These are phyloP conservation scores for Pelodytes ibericus DNA, from an alignment of 2,797 vertebrate species.

Conservation along the genomic window DNA sequence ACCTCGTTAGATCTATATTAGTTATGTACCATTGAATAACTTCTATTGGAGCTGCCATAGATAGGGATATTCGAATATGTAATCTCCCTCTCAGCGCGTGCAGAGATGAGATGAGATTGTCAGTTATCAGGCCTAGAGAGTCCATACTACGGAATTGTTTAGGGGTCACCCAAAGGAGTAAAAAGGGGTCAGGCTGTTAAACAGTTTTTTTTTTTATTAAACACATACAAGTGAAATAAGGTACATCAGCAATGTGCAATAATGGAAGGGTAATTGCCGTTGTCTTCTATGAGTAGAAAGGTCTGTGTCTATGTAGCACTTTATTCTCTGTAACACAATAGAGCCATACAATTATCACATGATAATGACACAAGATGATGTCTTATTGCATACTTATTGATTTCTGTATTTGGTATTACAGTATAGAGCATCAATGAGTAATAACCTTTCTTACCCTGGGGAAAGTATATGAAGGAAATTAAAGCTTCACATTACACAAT, in stretches of 20 bases:
- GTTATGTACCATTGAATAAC: no score
- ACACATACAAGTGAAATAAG: slow-evolving; percentile 27
- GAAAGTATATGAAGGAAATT: no score
- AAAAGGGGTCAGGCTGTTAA: no score
- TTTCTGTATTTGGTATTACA: slow-evolving; percentile 15
- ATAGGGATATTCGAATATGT: no score
- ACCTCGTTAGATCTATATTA: no score
- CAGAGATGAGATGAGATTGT: no score
- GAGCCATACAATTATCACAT: slow-evolving; percentile 7
- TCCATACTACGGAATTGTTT: no score
- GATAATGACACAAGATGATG: slow-evolving; percentile 31
- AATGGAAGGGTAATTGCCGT: slow-evolving; percentile 10
- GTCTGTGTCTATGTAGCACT: background rate
- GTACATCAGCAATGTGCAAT: slow-evolving; percentile 11
- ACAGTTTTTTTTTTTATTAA: slow-evolving; percentile 25
- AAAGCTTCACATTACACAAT: no score
- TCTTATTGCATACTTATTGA: slow-evolving; percentile 28
- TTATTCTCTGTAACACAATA: slow-evolving; percentile 29
- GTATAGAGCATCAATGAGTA: slow-evolving; percentile 16
- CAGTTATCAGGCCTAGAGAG: no score
- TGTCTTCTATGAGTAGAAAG: slow-evolving; percentile 11
- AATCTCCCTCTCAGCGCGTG: no score
- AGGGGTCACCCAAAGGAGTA: no score
- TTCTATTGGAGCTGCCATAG: no score
- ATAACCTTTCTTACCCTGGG: background rate